These are phyloP conservation scores for Scolopax bukidnonensis DNA, from an alignment of 2,797 vertebrate species.

Conservation along the genomic window DNA sequence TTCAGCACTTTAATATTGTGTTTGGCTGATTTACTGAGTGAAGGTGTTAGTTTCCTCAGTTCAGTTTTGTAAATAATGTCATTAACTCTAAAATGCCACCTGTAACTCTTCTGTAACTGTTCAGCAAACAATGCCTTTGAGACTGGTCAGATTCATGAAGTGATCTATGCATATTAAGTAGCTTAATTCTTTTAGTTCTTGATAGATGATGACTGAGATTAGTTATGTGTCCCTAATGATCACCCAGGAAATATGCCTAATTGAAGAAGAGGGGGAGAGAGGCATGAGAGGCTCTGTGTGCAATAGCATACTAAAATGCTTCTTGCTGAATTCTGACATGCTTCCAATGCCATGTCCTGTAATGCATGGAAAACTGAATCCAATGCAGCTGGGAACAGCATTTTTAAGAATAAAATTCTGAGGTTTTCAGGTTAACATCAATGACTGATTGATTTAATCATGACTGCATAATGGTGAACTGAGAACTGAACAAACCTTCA, in stretches of 20 bases:
- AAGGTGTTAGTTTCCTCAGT: background rate
- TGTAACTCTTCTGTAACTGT: background rate
- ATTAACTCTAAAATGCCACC: background rate
- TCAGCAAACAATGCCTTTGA: background rate
- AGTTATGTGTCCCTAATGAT: constrained; percentile 37
- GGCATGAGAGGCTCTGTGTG: background rate
- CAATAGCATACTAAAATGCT: background rate
- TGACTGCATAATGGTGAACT: background rate
- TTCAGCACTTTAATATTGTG: background rate
- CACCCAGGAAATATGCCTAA: constrained; percentile 47
- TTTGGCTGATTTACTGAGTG: background rate
- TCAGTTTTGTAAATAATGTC: background rate
- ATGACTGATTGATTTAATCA: background rate
- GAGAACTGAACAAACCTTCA: background rate
- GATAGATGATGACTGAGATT: constrained; percentile 45
- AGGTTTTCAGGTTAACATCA: background rate
- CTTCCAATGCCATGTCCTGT: background rate
- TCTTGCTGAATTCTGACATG: constrained; percentile 7
- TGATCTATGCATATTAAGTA: constrained; percentile 23
- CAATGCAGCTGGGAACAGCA: background rate
- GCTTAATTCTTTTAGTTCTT: constrained; percentile 41
- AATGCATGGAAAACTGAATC: background rate
- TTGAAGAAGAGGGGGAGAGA: background rate
- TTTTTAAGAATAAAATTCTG: background rate
- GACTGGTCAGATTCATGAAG: constrained; percentile 21